A percentile compares a stretch with the other conserved stretches of the same genome.
Conservation (phyloP, 2,888 invertebrate genomes). For the Neoaliturus tenellus region DNA sequence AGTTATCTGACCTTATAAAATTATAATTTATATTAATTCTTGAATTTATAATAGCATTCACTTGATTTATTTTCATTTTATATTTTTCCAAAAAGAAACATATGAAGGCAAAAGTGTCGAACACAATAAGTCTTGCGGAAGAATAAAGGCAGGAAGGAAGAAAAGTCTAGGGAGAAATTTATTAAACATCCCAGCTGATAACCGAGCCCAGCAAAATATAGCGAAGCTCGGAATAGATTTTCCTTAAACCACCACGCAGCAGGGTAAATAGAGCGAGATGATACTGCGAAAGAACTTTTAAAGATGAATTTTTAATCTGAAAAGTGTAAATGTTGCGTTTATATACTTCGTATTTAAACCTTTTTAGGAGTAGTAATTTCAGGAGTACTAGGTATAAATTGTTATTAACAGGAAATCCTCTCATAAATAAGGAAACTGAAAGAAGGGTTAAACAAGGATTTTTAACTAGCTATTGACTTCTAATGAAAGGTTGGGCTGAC, state of each 20-base stretch:
- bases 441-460: not conserved
- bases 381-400: too few species aligned
- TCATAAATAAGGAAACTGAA: not conserved
- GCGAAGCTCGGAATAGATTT: not conserved
- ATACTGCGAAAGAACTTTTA: too few species aligned
- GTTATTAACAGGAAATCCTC: too few species aligned
- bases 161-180: conserved; percentile 14
- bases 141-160: not conserved
- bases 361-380: too few species aligned
- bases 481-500: not conserved
- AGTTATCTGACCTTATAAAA: too few species aligned
- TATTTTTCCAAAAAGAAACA: too few species aligned
- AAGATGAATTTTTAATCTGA: too few species aligned
- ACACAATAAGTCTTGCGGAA: not conserved
- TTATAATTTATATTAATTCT: too few species aligned
- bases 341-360: too few species aligned
- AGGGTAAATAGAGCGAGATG: conserved; percentile 2
- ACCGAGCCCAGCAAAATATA: not conserved
- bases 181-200: conserved; percentile 26
- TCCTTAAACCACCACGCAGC: not conserved
- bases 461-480: not conserved
- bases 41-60: too few species aligned
- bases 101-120: not conserved
- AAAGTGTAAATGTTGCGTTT: too few species aligned
- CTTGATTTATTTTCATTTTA: too few species aligned